These are phyloP conservation scores for Scarus forsteni DNA, from an alignment of 2,797 vertebrate species.

Conservation along the genomic window DNA sequence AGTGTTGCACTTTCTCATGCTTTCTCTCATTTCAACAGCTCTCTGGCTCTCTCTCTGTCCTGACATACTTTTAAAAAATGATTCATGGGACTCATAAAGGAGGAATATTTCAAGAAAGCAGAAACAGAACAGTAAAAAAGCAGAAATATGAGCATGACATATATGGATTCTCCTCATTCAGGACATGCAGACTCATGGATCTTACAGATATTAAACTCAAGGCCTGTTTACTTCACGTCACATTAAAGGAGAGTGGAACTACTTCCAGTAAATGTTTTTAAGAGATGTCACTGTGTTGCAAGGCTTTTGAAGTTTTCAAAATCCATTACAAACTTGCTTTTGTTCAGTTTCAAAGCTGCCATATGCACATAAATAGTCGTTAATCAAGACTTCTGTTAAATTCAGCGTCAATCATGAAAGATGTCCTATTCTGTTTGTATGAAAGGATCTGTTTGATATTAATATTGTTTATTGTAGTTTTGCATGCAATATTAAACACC, in stretches of 20 bases:
- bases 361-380: slow-evolving; percentile 7
- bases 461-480: neutral
- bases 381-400: slow-evolving; percentile 6
- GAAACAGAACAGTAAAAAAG: neutral
- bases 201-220: slow-evolving; percentile 12
- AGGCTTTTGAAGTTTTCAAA: neutral
- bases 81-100: slow-evolving; percentile 1
- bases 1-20: slow-evolving; percentile 20
- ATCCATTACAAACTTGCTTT: neutral
- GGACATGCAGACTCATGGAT: slow-evolving; percentile 13
- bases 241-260: neutral
- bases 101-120: slow-evolving; percentile 3
- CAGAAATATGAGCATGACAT: neutral
- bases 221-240: slow-evolving; percentile 2
- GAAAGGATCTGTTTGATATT: slow-evolving; percentile 1
- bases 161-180: neutral
- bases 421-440: neutral
- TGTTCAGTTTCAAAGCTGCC: neutral
- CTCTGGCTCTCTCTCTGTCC: neutral
- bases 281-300: neutral
- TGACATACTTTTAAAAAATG: neutral
- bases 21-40: neutral
- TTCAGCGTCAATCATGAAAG: slow-evolving; percentile 9
- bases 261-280: slow-evolving; percentile 1
- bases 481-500: slow-evolving; percentile 16